These are phyloP conservation scores for Saimiri boliviensis DNA, from an alignment of 2,113 vertebrate genomes.

Conservation along the genomic window DNA sequence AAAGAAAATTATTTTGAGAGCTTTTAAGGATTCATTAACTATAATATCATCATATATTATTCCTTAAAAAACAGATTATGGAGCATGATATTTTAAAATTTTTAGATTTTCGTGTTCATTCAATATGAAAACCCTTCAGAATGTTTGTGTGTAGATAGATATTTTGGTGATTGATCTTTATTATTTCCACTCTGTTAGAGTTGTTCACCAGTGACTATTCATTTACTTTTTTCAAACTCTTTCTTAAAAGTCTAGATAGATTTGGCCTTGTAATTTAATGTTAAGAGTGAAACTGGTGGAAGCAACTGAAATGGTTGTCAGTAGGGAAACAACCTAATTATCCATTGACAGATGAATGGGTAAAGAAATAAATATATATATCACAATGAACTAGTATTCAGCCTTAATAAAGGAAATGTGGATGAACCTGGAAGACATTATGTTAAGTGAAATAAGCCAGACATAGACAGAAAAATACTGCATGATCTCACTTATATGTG, in stretches of 20 bases:
- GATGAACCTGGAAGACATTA: background rate
- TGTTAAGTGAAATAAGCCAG: background rate
- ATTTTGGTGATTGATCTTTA: conserved; percentile 1
- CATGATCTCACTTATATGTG: background rate
- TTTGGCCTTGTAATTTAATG: background rate
- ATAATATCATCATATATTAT: background rate
- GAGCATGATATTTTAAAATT: conserved; percentile 33
- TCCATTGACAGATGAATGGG: background rate
- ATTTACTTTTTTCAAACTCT: conserved; percentile 15
- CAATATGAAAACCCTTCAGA: background rate
- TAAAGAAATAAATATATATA: background rate
- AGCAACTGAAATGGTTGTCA: background rate
- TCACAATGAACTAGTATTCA: background rate
- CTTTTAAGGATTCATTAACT: conserved; percentile 19
- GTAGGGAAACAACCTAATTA: background rate
- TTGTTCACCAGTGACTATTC: background rate
- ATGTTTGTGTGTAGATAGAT: background rate
- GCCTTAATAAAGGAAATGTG: background rate
- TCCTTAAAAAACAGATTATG: conserved; percentile 17
- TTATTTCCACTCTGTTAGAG: background rate
- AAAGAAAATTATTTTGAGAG: conserved; percentile 45
- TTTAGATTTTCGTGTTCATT: conserved; percentile 36
- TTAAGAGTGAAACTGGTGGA: background rate
- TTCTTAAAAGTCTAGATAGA: conserved; percentile 16
- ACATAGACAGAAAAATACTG: background rate